Evolutionary conservation across 2,888 invertebrate genomes (phyloP), one percentile per base, ranked within the genome.

Genomic region (Epinotia brunnichana): DNA sequence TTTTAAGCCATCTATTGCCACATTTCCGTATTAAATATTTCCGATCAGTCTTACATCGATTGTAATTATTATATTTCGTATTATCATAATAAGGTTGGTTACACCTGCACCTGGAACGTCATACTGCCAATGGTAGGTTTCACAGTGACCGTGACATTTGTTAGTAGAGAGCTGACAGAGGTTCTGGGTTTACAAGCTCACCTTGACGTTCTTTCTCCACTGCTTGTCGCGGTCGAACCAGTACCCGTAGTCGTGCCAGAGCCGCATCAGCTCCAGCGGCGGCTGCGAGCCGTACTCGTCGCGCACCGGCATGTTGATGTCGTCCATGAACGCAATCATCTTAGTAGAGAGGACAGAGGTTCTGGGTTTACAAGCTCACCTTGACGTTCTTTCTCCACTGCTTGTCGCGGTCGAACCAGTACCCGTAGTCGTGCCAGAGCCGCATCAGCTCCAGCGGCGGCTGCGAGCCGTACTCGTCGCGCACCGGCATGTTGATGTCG

Each of bases 401-500:
- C 83, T 96, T 97, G 74, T 90, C 90, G 1, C 98, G 91, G 85
- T 98, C 96, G 85, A 96, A 98, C 98, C 98, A 98, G 90, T 97
- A 98, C 1, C 96, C 96, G 83, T 98, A 97, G 89, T 97, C 97
- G 72, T 97, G 94, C 97, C 97, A 97, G 79, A 97, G 96, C 19
- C 97, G 93, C 64, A 98, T 92, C 61, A 98, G 90, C 87, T 98
- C 98, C 9, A 98, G 89, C 0, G 98, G 97, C 5, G 98, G 97
- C 86, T 98, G 98, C 0, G 98, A 97, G 0, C 98, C 98, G 83
- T 97, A 98, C 15, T 94, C 94, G 82, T 98, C 98, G 77, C 97
- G 96, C 9, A 96, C 96, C 0, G 98, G 98, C 97, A 98, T 98
- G 90, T 98, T 98, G 81, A 98, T 96, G 85, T 98, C 98, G 85